phyloP scores from a whole-genome alignment of 2,888 invertebrate genomes.

The Hoplodrina ambigua region DNA sequence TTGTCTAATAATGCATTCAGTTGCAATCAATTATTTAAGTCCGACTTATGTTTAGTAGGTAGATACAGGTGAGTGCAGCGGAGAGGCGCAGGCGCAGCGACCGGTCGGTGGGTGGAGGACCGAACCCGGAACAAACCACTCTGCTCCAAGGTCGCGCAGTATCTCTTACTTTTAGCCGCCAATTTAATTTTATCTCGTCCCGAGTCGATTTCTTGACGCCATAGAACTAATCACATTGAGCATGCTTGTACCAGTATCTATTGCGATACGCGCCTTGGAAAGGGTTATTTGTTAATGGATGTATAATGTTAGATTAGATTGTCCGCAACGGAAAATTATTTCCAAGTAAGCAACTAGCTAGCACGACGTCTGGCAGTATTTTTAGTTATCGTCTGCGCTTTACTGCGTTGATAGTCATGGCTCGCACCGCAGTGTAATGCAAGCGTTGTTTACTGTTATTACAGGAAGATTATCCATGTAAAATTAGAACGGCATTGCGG shows the following conservation, averaged over 20 bases:
- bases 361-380: conserved; percentile 33
- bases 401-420: conserved; percentile 36
- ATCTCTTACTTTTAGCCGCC: conserved; percentile 81
- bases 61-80: conserved; percentile 68
- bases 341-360: conserved; percentile 29
- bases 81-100: conserved; percentile 70
- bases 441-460: conserved; percentile 49
- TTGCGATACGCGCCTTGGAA: conserved; percentile 50
- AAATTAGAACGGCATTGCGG: conserved; percentile 47
- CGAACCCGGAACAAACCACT: conserved; percentile 85
- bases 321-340: conserved; percentile 55
- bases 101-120: conserved; percentile 78
- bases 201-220: conserved; percentile 58
- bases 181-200: conserved; percentile 66
- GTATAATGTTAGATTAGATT: conserved; percentile 60
- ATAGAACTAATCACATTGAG: conserved; percentile 63
- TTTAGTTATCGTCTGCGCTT: conserved; percentile 43
- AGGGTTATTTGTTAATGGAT: conserved; percentile 65
- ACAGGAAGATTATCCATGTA: conserved; percentile 53
- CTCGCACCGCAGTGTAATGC: conserved; percentile 30
- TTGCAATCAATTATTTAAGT: conserved; percentile 52
- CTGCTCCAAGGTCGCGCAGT: conserved; percentile 82
- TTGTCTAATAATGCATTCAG: conserved; percentile 39
- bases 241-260: conserved; percentile 58
- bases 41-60: conserved; percentile 54